Percentiles rank a stretch among this genome's conserved stretches.
Evolutionary conservation across 2,888 invertebrate genomes (phyloP).

Genomic region (Ochropleura plecta): DNA sequence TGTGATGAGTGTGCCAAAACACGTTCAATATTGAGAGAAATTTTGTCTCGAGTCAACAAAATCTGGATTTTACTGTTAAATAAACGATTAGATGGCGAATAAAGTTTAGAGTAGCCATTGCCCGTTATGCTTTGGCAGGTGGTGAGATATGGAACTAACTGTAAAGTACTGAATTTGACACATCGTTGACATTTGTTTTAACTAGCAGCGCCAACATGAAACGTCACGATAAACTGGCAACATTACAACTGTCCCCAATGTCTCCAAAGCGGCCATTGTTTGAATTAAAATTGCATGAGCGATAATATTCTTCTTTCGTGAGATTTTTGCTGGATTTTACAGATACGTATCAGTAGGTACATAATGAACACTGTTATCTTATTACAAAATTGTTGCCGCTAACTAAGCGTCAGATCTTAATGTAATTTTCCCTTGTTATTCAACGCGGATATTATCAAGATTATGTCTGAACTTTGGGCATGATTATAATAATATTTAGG

Average conservation of each 20-base stretch:
- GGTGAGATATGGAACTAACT: not conserved
- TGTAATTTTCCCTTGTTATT: slow-evolving; percentile 45
- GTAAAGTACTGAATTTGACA: slow-evolving; percentile 17
- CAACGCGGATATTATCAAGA: slow-evolving; percentile 26
- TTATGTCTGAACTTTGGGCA: slow-evolving; percentile 31
- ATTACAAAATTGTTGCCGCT: slow-evolving; percentile 35
- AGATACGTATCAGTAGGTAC: slow-evolving; percentile 54
- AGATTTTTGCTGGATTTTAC: slow-evolving; percentile 42
- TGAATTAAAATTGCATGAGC: slow-evolving; percentile 60
- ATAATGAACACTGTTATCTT: slow-evolving; percentile 42
- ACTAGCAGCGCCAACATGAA: not conserved
- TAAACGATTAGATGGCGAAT: slow-evolving; percentile 69
- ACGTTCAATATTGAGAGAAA: slow-evolving; percentile 70
- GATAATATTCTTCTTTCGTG: slow-evolving; percentile 49
- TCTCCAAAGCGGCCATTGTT: slow-evolving; percentile 51
- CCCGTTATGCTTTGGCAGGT: not conserved
- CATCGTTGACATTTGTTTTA: not conserved
- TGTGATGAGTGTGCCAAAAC: slow-evolving; percentile 52
- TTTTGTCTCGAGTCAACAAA: slow-evolving; percentile 67
- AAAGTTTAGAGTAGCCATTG: slow-evolving; percentile 36
- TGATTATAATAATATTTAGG: slow-evolving; percentile 35
- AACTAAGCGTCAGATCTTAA: slow-evolving; percentile 32
- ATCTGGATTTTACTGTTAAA: slow-evolving; percentile 65
- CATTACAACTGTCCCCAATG: slow-evolving; percentile 46
- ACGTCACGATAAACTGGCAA: slow-evolving; percentile 20